Conservation (phyloP, 2,888 invertebrate species). For the Tridacna crocea region DNA sequence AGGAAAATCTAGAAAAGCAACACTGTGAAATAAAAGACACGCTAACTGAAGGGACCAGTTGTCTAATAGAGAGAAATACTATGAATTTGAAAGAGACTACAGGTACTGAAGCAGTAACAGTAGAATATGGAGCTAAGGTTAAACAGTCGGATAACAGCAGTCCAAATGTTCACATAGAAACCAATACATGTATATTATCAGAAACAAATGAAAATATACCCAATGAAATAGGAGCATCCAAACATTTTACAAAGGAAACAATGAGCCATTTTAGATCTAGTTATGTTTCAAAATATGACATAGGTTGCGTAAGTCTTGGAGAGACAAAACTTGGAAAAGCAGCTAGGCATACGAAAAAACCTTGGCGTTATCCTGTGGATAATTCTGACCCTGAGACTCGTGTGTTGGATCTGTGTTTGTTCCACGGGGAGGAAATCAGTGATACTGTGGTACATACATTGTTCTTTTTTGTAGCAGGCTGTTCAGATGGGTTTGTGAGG, state of each 20-base stretch:
- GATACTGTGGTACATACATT: conserved; percentile 34
- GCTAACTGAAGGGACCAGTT: not conserved
- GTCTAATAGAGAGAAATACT: not conserved
- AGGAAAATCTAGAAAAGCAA: not conserved
- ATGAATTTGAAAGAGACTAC: not conserved
- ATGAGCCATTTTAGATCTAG: not conserved
- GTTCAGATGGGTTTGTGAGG: conserved; percentile 79
- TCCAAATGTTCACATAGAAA: no score
- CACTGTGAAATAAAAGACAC: not conserved
- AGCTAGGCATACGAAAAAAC: conserved; percentile 56
- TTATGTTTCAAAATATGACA: not conserved
- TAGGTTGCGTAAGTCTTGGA: conserved; percentile 38
- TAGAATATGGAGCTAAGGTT: not conserved
- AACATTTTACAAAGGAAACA: no score
- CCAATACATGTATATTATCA: not conserved
- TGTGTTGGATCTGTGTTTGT: conserved; percentile 70
- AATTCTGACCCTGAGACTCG: conserved; percentile 77
- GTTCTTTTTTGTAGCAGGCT: conserved; percentile 73
- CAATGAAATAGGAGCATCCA: not conserved
- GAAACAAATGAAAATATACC: not conserved
- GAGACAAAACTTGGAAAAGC: conserved; percentile 48
- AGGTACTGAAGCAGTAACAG: not conserved
- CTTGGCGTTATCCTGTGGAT: conserved; percentile 62
- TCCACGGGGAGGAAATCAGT: conserved; percentile 56
- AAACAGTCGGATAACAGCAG: not conserved